Conservation (phyloP, 2,113 vertebrate genomes). For the Lutjanus erythropterus region DNA sequence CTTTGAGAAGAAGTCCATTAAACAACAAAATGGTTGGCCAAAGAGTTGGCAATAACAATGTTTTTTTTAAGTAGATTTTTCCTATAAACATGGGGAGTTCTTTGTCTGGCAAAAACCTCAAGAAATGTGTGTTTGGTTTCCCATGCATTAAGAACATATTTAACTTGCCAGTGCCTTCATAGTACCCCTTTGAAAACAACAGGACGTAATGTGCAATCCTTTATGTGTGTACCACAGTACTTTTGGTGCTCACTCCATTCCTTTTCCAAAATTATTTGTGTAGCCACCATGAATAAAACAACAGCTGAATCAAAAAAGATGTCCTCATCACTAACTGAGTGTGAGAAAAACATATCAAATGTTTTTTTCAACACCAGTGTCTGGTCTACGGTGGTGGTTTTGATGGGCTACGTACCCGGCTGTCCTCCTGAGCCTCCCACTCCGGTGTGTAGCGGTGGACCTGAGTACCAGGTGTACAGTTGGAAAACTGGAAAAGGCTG, state of each 20-base stretch:
- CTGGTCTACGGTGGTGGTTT: background rate
- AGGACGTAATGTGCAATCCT: conserved; percentile 32
- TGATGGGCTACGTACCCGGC: conserved; percentile 79
- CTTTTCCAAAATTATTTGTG: conserved; percentile 18
- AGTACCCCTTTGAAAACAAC: conserved; percentile 42
- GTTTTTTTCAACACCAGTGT: background rate
- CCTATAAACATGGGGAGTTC: conserved; percentile 42
- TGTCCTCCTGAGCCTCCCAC: conserved; percentile 89
- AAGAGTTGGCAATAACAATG: conserved; percentile 6
- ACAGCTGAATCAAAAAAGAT: conserved; percentile 10
- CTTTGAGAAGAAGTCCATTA: background rate
- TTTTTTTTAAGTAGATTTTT: conserved; percentile 28
- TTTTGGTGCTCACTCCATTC: background rate
- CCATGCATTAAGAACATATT: conserved; percentile 40
- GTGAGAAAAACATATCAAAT: conserved; percentile 11
- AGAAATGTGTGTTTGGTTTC: conserved; percentile 66
- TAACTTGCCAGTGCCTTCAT: conserved; percentile 9
- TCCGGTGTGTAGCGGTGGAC: conserved; percentile 85
- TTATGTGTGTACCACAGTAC: conserved; percentile 19
- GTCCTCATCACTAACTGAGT: conserved; percentile 11
- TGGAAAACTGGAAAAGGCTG: conserved; percentile 90
- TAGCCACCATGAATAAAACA: background rate
- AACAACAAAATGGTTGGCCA: conserved; percentile 21
- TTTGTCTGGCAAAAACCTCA: conserved; percentile 56
- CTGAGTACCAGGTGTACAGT: conserved; percentile 86